These are phyloP conservation scores for Agelas oroides DNA, from an alignment of 37 sponge, comb jelly and placozoan genomes.

Conservation along the genomic window DNA sequence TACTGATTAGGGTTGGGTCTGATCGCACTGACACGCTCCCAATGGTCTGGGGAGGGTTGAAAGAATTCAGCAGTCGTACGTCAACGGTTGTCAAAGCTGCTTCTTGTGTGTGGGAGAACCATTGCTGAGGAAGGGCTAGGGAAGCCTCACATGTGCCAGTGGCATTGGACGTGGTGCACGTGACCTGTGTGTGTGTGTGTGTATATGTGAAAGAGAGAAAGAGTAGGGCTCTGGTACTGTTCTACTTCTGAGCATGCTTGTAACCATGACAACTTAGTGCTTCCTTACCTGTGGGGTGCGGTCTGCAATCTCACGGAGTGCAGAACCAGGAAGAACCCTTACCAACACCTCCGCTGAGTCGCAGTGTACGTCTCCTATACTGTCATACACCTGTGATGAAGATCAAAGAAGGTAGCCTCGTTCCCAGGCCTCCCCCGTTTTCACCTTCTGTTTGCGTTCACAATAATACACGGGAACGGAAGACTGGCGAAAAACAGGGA, in stretches of 20 bases:
- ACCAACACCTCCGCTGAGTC: conserved; percentile 14
- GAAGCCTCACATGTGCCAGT: conserved; percentile 62
- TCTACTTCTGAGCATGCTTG: too few species aligned
- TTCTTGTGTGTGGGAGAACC: conserved; percentile 36
- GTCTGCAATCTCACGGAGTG: neutral
- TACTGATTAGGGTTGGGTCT: neutral
- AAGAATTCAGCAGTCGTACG: conserved; percentile 27
- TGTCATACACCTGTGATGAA: neutral
- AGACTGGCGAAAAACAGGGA: too few species aligned
- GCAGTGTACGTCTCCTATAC: conserved; percentile 52
- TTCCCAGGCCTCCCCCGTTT: too few species aligned
- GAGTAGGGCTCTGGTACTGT: too few species aligned
- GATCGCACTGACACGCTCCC: conserved; percentile 40
- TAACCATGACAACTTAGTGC: too few species aligned
- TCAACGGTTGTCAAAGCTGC: conserved; percentile 16
- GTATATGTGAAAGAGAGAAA: neutral
- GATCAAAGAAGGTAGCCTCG: too few species aligned
- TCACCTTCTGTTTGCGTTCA: too few species aligned
- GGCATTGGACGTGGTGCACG: conserved; percentile 34
- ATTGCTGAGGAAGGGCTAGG: conserved; percentile 37
- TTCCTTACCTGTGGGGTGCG: conserved; percentile 21
- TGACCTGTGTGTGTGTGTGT: conserved; percentile 34
- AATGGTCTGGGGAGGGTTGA: conserved; percentile 27
- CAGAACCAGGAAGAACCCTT: conserved; percentile 24
- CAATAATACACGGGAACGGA: too few species aligned